Evolutionary conservation across 2,797 vertebrate species (phyloP).

Genomic region (Tamandua tetradactyla): DNA sequence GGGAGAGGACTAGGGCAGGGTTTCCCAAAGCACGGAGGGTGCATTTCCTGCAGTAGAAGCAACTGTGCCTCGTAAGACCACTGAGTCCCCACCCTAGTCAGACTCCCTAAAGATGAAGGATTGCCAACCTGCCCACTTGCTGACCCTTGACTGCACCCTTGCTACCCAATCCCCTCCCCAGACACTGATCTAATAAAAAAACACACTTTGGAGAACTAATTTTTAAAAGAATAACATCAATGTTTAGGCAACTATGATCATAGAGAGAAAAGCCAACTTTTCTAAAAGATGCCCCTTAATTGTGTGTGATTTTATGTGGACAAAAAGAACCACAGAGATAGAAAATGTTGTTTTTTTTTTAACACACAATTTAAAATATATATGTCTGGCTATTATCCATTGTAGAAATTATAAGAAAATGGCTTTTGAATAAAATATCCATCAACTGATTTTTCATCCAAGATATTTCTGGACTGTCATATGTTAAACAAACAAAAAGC

Average conservation of each 20-base stretch:
- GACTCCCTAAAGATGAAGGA: background rate
- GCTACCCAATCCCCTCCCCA: background rate
- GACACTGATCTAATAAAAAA: background rate
- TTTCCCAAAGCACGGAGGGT: background rate
- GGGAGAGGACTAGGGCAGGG: background rate
- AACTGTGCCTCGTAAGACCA: background rate
- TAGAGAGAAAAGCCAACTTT: background rate
- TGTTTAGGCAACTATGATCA: conserved; percentile 27
- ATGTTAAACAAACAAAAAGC: background rate
- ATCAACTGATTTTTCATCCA: background rate
- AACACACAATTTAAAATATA: background rate
- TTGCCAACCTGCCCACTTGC: background rate
- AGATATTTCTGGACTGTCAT: background rate
- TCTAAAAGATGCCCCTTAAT: conserved; percentile 4
- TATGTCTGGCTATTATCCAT: background rate
- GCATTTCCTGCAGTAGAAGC: background rate
- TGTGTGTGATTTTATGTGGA: background rate
- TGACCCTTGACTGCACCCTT: background rate
- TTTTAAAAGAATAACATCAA: conserved; percentile 30
- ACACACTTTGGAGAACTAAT: background rate
- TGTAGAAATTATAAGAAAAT: background rate
- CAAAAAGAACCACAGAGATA: background rate
- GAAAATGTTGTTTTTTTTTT: background rate
- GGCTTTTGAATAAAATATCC: background rate
- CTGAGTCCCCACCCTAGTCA: too few relatives aligned